Evolutionary conservation across 1,140 invertebrate genomes (phyloP), one percentile per base, ranked within the genome.

Genomic region (Platyscapa corneri): DNA sequence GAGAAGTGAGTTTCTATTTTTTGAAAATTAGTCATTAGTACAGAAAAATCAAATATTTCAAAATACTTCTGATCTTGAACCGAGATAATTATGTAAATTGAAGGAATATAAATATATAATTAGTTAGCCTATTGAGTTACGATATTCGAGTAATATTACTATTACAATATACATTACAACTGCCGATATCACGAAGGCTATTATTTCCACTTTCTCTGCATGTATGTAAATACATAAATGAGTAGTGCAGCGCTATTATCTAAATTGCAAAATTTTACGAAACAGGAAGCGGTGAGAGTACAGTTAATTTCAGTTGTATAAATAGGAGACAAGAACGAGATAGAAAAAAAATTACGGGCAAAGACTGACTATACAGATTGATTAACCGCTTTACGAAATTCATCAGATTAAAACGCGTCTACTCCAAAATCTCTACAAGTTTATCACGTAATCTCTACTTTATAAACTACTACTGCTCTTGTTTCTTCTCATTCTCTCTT

Each of bases 261-360:
- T 82, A 56, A 72, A 82, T 82, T 74, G 49, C 80, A 74, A 82
- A 82, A 82, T 82, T 82, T 53, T 53, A 78, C 18, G 30, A 16
- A 20, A 49, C 7, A 23, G 10, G 16, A 16, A 7, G 20, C 67
- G 20, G 14, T 5, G 20, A 46, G 72, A n/a, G 20, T 53, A 27
- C n/a, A 30, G 20, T 82, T 82, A 82, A 82, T 82, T 82, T 3
- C 37, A 56, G 27, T 65, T 23, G 27, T 78, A 23, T 27, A 60
- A 23, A 20, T 3, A 20, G 49, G 23, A 65, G 64, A 30, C 3
- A 53, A 64, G 30, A 23, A 53, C 12, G 49, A 77, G 76, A 78
- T 20, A 46, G 42, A 46, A 12, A 46, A 12, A 46, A 12, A 46
- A 7, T 12, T 5, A 46, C 42, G 53, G 6, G 46, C 16, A 39